Conservation (phyloP, 2,113 vertebrate genomes). For the Vidua macroura region DNA sequence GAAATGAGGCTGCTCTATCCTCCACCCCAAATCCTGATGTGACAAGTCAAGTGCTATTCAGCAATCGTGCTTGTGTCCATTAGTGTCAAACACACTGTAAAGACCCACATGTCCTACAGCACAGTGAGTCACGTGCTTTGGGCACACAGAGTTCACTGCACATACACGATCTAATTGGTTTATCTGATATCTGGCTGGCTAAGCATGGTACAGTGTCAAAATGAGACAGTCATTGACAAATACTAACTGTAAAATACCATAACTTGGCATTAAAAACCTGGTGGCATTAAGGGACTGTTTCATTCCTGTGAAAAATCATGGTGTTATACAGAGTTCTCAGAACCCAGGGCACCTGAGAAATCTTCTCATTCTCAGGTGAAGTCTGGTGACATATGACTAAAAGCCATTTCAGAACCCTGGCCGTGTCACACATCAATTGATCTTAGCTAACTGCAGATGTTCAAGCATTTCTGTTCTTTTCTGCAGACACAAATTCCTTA, state of each 20-base stretch:
- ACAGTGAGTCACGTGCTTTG: rapidly evolving
- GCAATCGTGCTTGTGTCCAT: neutral
- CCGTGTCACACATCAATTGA: neutral
- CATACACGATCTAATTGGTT: rapidly evolving
- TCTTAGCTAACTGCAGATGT: neutral
- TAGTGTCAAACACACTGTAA: neutral
- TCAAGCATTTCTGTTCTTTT: neutral
- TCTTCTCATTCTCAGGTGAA: neutral
- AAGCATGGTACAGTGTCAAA: neutral
- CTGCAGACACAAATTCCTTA: neutral
- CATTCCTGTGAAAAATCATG: neutral
- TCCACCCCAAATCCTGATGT: neutral
- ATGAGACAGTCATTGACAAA: neutral
- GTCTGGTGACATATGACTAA: neutral
- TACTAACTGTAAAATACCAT: neutral
- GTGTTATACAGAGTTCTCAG: neutral
- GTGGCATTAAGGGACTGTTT: neutral
- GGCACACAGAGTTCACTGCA: neutral
- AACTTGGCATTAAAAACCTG: neutral
- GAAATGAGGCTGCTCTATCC: neutral
- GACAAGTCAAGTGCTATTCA: neutral
- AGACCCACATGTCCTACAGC: neutral
- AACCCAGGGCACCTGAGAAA: neutral
- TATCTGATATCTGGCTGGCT: neutral
- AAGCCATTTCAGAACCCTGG: neutral